Evolutionary conservation across 2,888 invertebrate genomes (phyloP).

Genomic region (Eudemis profundana): DNA sequence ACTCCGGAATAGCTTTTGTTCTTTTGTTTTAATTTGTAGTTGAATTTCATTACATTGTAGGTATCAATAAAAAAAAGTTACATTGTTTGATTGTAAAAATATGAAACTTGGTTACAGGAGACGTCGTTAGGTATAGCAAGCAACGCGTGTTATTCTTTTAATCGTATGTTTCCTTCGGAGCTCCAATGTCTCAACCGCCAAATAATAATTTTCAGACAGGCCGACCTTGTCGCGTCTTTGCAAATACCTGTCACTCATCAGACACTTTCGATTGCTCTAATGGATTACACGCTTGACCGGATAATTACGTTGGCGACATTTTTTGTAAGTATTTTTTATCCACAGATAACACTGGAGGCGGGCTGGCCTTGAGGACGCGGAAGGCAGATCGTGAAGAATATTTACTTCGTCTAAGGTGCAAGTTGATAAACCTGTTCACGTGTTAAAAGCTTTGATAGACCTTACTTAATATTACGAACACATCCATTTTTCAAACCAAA

Average conservation of each 20-base stretch:
- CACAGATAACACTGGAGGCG: slow-evolving; percentile 51
- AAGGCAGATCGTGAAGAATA: slow-evolving; percentile 64
- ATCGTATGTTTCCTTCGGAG: neutral
- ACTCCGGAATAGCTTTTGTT: too few relatives aligned
- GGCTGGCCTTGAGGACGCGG: slow-evolving; percentile 69
- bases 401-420: slow-evolving; percentile 54
- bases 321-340: slow-evolving; percentile 51
- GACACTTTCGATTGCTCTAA: slow-evolving; percentile 49
- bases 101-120: too few relatives aligned
- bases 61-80: too few relatives aligned
- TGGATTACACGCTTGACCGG: slow-evolving; percentile 52
- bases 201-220: slow-evolving; percentile 61
- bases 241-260: slow-evolving; percentile 56
- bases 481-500: slow-evolving; percentile 1
- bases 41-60: too few relatives aligned
- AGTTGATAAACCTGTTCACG: slow-evolving; percentile 37
- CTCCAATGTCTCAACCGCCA: slow-evolving; percentile 19
- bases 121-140: too few relatives aligned
- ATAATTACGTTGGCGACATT: slow-evolving; percentile 59
- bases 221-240: slow-evolving; percentile 66
- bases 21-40: too few relatives aligned
- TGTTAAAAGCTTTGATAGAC: slow-evolving; percentile 32
- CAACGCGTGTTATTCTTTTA: neutral
- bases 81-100: too few relatives aligned
- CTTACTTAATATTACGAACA: slow-evolving; percentile 4